Evolutionary conservation across 2,888 invertebrate genomes (phyloP), one percentile per base, ranked within the genome.

Genomic region (Hemicrepidius hirtus): DNA sequence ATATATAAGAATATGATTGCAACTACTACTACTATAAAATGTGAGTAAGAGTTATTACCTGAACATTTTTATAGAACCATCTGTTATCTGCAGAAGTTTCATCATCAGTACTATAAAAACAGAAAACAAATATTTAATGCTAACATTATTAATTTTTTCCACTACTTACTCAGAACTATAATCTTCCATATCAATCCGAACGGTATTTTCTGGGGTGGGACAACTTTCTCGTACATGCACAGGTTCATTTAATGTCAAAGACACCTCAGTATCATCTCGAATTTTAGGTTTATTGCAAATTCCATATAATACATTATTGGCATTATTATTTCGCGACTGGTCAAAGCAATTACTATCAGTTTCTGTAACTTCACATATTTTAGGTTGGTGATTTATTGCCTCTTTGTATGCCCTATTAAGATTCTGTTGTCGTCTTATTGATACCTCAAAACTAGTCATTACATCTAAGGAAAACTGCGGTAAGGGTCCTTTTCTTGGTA

Each of bases 371-470:
- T 85, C 85, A 67, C 82, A 80, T 65, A 85, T 84, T 78, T 82
- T 82, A 0, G 83, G 80, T 49, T 79, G 80, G 12, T 79, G 60
- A 21, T 18, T 28, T 32, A 68, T 71, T 50, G 60, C 67, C 21
- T 79, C 77, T 41, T 71, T 71, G 16, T 20, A 40, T n/a, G 67
- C 35, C 67, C 41, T 69, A 40, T 73, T 73, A 18, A 63, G 55
- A 67, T 75, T 73, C 53, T 76, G 72, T 41, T 73, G 80, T 5
- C 77, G 77, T 60, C 79, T 75, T 57, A 86, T 80, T 0, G 85
- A 85, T 81, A 92, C 89, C 86, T 93, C 92, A 84, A 92, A 92
- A 83, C 92, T 92, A 0, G 92, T 92, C 91, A 92, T 93, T 1
- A 93, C 90, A 69, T 92, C 92, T 65, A 93, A 91, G 0, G 93